phyloP scores from a whole-genome alignment of 2,113 vertebrate genomes.

The Dicaeum eximium region DNA sequence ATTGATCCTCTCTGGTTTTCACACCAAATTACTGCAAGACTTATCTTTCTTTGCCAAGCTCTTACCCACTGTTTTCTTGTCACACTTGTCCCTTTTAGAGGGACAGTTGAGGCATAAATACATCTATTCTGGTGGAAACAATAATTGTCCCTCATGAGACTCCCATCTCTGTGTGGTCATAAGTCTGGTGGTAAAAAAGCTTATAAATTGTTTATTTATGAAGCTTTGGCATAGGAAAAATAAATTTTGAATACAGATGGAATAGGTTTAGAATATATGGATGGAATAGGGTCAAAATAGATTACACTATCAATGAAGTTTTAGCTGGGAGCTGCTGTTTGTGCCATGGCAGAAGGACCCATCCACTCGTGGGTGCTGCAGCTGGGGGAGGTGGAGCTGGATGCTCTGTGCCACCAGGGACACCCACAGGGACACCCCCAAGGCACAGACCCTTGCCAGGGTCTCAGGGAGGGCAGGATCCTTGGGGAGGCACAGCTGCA shows the following conservation, averaged over 20 bases:
- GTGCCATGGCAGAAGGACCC: not conserved
- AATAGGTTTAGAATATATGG: not conserved
- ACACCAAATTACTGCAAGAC: not conserved
- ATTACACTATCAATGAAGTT: accelerated
- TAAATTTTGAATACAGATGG: not conserved
- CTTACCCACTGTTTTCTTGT: not conserved
- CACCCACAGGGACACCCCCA: accelerated
- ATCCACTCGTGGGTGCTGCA: accelerated
- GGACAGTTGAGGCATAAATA: not conserved
- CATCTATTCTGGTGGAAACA: not conserved
- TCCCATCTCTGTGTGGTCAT: not conserved
- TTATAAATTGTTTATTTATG: not conserved
- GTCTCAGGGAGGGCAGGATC: not conserved
- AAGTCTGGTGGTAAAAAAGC: not conserved
- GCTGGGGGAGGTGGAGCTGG: no score
- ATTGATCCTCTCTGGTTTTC: not conserved
- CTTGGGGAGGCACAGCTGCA: not conserved
- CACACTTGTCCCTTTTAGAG: not conserved
- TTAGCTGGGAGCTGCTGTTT: not conserved
- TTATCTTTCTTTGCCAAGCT: not conserved
- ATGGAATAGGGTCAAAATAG: not conserved
- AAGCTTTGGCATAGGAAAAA: not conserved
- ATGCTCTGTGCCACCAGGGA: not conserved
- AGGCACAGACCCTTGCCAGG: not conserved
- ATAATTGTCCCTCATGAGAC: not conserved